Base-by-base conservation (phyloP, 1,140 invertebrate species). In the Drosophila parabipectinata region DNA sequence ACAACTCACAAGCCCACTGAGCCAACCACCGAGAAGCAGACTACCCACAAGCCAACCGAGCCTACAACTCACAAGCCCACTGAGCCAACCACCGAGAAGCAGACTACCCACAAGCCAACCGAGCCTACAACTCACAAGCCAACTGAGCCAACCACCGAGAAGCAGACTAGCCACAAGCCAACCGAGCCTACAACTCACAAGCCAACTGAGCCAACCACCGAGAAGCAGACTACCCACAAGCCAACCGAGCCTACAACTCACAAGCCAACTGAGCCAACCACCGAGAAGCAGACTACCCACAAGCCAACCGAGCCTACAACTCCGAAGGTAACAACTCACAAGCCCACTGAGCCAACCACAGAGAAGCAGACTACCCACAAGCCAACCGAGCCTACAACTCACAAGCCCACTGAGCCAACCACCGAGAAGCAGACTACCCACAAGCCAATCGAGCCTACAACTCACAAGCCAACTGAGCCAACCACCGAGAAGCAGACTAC, bases 401-500 rank as follows among this genome's bases (percentile, higher is more conserved):
- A 53, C 8, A 9, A 18, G 7, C 44, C 59, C n/a, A 53, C 59
- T 0, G 24, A 28, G 12, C 21, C 50, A 2, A 62, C 59, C 4
- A 48, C 12, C 8, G 24, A n/a, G 3, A 56, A 56, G n/a, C 37
- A 18, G 0, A 55, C 53, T 24, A 26, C 53, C 14, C 41, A 6
- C 12, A 52, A 21, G n/a, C 12, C 57, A 0, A 60, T 48, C 0
- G 28, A 34, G 7, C 1, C 1, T 0, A 21, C 21, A 21, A 21
- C 21, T 3, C 21, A 21, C 21, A 60, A 45, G 34, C 14, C 47
- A 0, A 30, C 58, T 1, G 14, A 52, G 10, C 15, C 59, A 9
- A 61, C 59, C 1, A 61, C 59, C 6, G 3, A 26, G 14, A 37
- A 44, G 10, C 14, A 37, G 1, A 62, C 51, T 0, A 62, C 59